Evolutionary conservation across 2,797 vertebrate species (phyloP).

Genomic region (Urocyon cinereoargenteus): DNA sequence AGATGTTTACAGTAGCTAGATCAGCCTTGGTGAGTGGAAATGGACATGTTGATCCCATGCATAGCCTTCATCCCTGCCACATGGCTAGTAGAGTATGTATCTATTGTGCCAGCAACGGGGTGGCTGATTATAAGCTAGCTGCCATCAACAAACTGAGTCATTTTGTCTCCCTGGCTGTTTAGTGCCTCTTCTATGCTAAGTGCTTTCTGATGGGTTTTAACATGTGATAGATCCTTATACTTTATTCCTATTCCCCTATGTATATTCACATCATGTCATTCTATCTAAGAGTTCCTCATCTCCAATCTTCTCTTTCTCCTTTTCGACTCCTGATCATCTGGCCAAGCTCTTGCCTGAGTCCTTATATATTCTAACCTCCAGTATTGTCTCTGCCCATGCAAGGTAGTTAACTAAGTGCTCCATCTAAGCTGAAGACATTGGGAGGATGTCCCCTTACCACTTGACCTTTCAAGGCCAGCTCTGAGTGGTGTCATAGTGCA

Average conservation of each 20-base stretch:
- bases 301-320: neutral
- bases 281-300: neutral
- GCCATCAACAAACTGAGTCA: neutral
- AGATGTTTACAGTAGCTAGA: neutral
- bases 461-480: neutral
- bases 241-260: neutral
- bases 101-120: neutral
- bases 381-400: neutral
- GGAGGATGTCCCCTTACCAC: neutral
- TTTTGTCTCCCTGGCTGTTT: neutral
- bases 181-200: neutral
- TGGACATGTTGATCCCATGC: neutral
- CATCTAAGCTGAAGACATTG: neutral
- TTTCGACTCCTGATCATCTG: neutral
- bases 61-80: neutral
- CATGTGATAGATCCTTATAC: neutral
- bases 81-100: fast-evolving
- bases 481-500: neutral
- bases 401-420: neutral
- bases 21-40: neutral
- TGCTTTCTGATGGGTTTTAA: neutral
- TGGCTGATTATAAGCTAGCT: neutral
- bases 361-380: neutral
- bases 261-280: neutral
- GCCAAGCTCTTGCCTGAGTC: neutral